These are phyloP conservation scores for Pseudopipra pipra DNA, from an alignment of 2,113 vertebrate species.

Conservation along the genomic window DNA sequence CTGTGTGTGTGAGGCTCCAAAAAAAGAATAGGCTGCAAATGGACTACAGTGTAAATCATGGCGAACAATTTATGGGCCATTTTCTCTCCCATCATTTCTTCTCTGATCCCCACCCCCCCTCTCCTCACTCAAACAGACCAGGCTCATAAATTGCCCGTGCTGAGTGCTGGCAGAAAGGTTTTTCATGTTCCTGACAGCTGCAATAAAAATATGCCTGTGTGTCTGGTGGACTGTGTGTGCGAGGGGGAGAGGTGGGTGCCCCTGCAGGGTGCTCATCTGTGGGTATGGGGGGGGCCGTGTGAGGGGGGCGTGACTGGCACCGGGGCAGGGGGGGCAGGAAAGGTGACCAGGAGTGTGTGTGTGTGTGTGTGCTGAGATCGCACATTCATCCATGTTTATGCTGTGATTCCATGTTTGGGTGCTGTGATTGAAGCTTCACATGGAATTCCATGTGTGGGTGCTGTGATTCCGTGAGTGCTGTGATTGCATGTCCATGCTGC, in stretches of 20 bases:
- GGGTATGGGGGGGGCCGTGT: rapidly evolving
- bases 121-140: constrained; percentile 24
- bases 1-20: background rate
- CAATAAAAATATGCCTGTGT: constrained; percentile 56
- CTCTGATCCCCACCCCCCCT: background rate
- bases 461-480: background rate
- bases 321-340: rapidly evolving
- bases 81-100: constrained; percentile 54
- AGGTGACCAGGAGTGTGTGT: background rate
- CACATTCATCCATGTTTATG: background rate
- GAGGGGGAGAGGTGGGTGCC: background rate
- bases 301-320: background rate
- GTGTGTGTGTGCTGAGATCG: background rate
- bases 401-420: background rate
- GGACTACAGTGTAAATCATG: constrained; percentile 61
- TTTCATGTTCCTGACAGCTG: constrained; percentile 57
- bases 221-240: background rate
- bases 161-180: constrained; percentile 59
- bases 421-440: no score
- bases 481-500: background rate
- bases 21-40: constrained; percentile 21
- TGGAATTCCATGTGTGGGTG: no score
- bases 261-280: background rate
- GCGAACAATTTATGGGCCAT: constrained; percentile 54
- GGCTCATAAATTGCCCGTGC: constrained; percentile 57